Evolutionary conservation across 1,140 invertebrate genomes (phyloP).

Genomic region (Leguminivora glycinivorella): DNA sequence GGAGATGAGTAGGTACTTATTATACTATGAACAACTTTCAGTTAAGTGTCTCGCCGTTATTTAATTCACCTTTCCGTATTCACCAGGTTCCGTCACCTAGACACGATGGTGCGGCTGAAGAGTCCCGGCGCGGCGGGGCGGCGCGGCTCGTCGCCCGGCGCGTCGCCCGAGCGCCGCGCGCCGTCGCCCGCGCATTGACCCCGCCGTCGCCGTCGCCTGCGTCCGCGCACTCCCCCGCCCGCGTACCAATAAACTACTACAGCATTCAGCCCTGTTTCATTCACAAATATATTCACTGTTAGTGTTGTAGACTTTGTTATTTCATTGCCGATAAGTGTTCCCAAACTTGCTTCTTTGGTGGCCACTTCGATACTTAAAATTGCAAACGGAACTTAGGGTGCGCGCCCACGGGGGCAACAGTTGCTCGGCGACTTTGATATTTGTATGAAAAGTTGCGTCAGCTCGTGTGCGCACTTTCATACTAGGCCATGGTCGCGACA

Average conservation of each 20-base stretch:
- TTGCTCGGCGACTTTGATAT: too few species aligned
- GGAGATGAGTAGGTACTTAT: too few species aligned
- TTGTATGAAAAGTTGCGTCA: too few species aligned
- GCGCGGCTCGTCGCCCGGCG: constrained; percentile 80
- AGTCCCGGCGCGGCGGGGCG: constrained; percentile 75
- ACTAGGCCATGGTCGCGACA: too few species aligned
- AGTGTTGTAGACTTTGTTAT: constrained; percentile 28
- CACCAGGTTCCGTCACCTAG: constrained; percentile 87
- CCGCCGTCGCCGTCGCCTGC: too few species aligned
- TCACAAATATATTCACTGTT: constrained; percentile 31
- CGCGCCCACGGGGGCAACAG: too few species aligned
- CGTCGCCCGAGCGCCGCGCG: constrained; percentile 80
- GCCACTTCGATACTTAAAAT: too few species aligned
- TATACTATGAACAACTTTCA: too few species aligned
- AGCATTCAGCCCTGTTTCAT: constrained; percentile 28
- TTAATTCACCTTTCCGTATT: constrained; percentile 13
- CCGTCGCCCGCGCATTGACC: constrained; percentile 56
- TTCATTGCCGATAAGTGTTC: constrained; percentile 1
- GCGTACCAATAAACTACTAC: constrained; percentile 28
- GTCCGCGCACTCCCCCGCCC: too few species aligned
- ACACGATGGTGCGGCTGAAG: constrained; percentile 87
- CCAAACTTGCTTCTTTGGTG: neutral
- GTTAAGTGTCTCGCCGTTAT: too few species aligned
- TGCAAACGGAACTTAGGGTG: too few species aligned
- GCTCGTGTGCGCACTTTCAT: too few species aligned